These are phyloP conservation scores for Phataginus tetradactyla DNA, from an alignment of 2,797 vertebrate species.

Conservation along the genomic window DNA sequence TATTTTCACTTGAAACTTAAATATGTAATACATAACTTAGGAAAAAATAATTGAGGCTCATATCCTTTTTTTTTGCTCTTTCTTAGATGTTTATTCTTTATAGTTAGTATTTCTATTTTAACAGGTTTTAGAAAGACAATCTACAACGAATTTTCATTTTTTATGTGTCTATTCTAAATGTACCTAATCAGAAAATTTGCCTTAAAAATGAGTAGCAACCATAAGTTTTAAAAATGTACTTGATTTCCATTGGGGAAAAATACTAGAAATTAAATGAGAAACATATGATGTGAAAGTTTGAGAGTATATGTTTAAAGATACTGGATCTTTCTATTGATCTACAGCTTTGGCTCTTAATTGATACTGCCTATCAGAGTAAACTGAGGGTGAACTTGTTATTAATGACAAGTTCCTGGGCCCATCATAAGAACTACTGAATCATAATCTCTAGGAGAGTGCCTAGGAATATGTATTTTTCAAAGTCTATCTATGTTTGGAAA, in stretches of 20 bases:
- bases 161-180: background rate
- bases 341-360: background rate
- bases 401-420: background rate
- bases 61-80: background rate
- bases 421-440: background rate
- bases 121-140: background rate
- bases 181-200: background rate
- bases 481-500: background rate
- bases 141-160: conserved; percentile 8
- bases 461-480: background rate
- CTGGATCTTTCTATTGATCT: background rate
- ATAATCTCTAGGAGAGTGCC: background rate
- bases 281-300: background rate
- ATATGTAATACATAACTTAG: background rate
- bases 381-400: background rate
- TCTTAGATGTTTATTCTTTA: background rate
- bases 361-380: background rate
- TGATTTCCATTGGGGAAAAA: background rate
- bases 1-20: conserved; percentile 47
- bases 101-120: background rate
- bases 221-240: background rate
- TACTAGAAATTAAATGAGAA: background rate
- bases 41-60: conserved; percentile 2
- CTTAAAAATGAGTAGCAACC: conserved; percentile 23
- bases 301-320: conserved; percentile 10